These are phyloP conservation scores for Eupithecia centaureata DNA, from an alignment of 2,888 invertebrate genomes.

Conservation along the genomic window DNA sequence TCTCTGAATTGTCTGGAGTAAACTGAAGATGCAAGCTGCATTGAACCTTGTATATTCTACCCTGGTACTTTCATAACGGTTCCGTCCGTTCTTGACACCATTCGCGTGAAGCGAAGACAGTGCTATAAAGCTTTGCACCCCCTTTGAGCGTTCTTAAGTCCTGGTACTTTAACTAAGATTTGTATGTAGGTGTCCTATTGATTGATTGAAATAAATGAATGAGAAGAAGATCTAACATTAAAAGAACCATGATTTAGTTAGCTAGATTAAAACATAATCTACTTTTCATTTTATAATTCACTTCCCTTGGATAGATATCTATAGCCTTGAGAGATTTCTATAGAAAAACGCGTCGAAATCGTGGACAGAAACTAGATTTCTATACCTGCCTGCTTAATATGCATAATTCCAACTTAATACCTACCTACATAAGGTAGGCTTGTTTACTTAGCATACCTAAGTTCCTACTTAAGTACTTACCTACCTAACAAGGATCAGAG, in stretches of 20 bases:
- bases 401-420: not conserved
- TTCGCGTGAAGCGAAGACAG: not conserved
- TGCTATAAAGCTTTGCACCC: not conserved
- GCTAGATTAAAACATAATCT: no score
- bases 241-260: no score
- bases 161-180: not conserved
- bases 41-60: constrained; percentile 13
- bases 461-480: not conserved
- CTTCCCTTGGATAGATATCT: no score
- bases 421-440: no score
- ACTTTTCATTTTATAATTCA: no score
- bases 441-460: not conserved
- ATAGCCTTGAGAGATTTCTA: no score
- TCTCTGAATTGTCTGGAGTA: constrained; percentile 17
- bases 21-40: constrained; percentile 12
- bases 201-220: no score
- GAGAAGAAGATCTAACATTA: no score
- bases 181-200: not conserved
- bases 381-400: not conserved
- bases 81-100: constrained; percentile 9
- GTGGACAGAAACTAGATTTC: no score
- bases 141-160: not conserved
- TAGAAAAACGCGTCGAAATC: no score
- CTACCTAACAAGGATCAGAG: constrained; percentile 18
- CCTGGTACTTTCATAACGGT: constrained; percentile 15